Base-by-base conservation (phyloP, 1,140 invertebrate species). In the Manduca sexta region DNA sequence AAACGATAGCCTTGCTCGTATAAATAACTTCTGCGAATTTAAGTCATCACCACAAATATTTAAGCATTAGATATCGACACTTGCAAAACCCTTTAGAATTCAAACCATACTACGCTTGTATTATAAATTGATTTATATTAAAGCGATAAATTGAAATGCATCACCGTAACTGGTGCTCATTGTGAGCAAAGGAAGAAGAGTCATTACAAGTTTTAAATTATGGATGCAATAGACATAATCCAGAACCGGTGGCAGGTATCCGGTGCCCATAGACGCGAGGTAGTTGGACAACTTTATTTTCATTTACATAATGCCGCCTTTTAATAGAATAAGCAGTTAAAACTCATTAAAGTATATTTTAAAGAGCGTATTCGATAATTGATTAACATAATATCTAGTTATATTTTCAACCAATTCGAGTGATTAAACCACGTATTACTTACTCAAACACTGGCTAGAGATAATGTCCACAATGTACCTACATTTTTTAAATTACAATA, bases 221-320 rank as follows among this genome's bases (percentile, higher is more conserved):
- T 56, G 56, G 51, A 62, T 60, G 60, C 50, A 60, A 45, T 53
- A 29, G 50, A 18, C 47, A 54, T 47, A 49, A 56, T 50, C 45
- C 49, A 41, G 49, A 52, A 41, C 50, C 21, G 58, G 42, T 45
- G 35, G 31, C 48, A 37, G 40, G 44, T 44, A 52, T 55, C 47
- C 52, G 40, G 29, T 50, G 44, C 34, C 42, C 33, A 50, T 46
- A 37, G 33, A 45, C 42, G 30, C 47, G 13, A 45, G 41, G 43
- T 39, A 44, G 50, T 55, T 64, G 47, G 47, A 62, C 61, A 60
- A 66, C 55, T 59, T 60, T 59, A 64, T 55, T 69, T 64, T 63
- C 64, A 64, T 73, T 73, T 57, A 67, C 61, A 69, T 69, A 73
- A 73, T 72, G 54, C 55, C 33, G 43, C 40, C 15, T 13, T 29